Evolutionary conservation across 2,113 vertebrate species (phyloP).

Genomic region (Larimichthys polyactis): DNA sequence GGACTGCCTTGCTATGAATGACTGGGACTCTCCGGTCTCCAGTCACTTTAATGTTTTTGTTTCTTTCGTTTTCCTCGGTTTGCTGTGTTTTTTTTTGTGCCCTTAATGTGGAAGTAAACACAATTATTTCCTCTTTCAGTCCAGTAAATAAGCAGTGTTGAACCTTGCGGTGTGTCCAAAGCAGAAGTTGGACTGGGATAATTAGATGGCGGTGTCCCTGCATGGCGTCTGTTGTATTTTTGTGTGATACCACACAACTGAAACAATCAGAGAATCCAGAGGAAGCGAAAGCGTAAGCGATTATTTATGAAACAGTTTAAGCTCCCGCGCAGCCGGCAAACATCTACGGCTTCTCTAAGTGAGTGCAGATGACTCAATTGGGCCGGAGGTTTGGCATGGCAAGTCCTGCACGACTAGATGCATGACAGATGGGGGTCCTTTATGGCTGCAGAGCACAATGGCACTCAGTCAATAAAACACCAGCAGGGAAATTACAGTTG

Average conservation of each 20-base stretch:
- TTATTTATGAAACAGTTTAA: conserved; percentile 33
- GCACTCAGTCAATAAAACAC: conserved; percentile 70
- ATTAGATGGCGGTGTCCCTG: background rate
- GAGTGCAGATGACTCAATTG: conserved; percentile 42
- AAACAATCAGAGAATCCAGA: background rate
- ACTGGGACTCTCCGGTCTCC: background rate
- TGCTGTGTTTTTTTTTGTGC: background rate
- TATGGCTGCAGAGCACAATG: conserved; percentile 44
- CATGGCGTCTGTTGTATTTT: background rate
- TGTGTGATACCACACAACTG: background rate
- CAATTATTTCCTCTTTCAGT: conserved; percentile 21
- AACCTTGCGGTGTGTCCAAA: background rate
- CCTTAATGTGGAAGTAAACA: conserved; percentile 35
- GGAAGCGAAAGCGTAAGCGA: background rate
- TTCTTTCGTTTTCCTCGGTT: background rate
- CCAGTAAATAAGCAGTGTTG: background rate
- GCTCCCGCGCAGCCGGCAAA: conserved; percentile 34
- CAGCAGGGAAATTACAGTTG: conserved; percentile 64
- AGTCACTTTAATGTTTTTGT: background rate
- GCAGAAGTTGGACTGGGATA: background rate
- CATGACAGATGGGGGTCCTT: conserved; percentile 62
- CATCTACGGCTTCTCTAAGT: conserved; percentile 29
- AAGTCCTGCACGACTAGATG: conserved; percentile 46
- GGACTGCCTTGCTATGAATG: background rate
- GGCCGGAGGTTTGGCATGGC: background rate